Percentiles rank a stretch among this genome's conserved stretches.
phyloP scores from a whole-genome alignment of 2,888 invertebrate species.

The Ennomos quercinarius region DNA sequence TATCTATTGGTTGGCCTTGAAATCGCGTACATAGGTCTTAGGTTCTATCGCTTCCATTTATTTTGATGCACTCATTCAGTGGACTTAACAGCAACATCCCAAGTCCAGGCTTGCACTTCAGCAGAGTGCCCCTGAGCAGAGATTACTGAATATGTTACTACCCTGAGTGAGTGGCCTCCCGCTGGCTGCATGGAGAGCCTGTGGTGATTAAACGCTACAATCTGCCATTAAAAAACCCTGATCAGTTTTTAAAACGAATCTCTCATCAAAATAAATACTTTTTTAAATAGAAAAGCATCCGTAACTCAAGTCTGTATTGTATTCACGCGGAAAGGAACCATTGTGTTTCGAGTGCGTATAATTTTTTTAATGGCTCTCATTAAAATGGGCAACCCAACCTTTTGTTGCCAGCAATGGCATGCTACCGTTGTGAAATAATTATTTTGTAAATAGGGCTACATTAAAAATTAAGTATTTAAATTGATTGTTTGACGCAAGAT shows the following conservation, averaged over 20 bases:
- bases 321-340: conserved; percentile 39
- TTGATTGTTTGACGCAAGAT: neutral
- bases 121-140: no score
- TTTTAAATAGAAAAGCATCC: neutral
- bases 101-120: no score
- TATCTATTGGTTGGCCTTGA: no score
- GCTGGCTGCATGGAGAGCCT: no score
- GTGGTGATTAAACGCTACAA: no score
- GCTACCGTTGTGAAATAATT: conserved; percentile 45
- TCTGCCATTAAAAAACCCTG: no score
- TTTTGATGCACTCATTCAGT: no score
- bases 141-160: no score
- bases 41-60: no score
- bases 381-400: conserved; percentile 43
- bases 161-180: no score
- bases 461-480: conserved; percentile 12
- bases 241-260: neutral
- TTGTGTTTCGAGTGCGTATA: conserved; percentile 38
- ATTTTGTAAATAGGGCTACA: conserved; percentile 41
- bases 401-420: conserved; percentile 35
- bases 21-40: no score
- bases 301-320: conserved; percentile 20
- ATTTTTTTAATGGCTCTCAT: conserved; percentile 43
- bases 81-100: no score
- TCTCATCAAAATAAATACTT: neutral